Conservation (phyloP, 2,797 vertebrate genomes). For the Myioborus melanocephalus region DNA sequence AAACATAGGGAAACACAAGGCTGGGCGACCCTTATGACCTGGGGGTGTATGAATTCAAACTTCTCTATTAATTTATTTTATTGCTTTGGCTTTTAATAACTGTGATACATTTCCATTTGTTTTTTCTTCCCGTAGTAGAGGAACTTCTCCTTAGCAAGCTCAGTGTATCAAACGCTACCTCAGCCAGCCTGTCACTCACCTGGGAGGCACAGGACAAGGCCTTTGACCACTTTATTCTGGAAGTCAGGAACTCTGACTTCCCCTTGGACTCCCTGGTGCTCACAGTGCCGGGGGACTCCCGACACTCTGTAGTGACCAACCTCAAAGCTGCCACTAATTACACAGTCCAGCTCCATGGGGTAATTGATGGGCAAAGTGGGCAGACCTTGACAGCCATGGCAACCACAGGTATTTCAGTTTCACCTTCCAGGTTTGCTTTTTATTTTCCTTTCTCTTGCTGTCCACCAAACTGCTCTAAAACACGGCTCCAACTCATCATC, state of each 20-base stretch:
- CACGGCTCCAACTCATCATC: background rate
- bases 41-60: background rate
- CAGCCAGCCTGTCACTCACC: constrained; percentile 82
- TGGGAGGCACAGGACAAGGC: constrained; percentile 81
- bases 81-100: constrained; percentile 21
- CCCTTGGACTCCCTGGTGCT: constrained; percentile 81
- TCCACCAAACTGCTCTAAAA: constrained; percentile 1
- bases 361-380: constrained; percentile 73
- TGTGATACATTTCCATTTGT: constrained; percentile 36
- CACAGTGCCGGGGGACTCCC: constrained; percentile 71
- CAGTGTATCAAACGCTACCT: constrained; percentile 85
- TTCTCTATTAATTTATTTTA: background rate
- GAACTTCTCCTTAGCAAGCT: constrained; percentile 86
- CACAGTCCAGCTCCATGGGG: constrained; percentile 83
- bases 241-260: constrained; percentile 85
- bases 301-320: constrained; percentile 77
- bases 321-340: constrained; percentile 84
- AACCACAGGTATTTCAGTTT: constrained; percentile 84
- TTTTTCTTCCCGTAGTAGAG: constrained; percentile 76
- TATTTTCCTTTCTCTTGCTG: constrained; percentile 8
- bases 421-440: constrained; percentile 40
- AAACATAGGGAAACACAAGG: background rate
- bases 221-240: constrained; percentile 87
- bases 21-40: background rate
- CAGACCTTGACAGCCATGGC: constrained; percentile 77